phyloP scores from a whole-genome alignment of 2,888 invertebrate genomes.

The Folsomia manolachei region DNA sequence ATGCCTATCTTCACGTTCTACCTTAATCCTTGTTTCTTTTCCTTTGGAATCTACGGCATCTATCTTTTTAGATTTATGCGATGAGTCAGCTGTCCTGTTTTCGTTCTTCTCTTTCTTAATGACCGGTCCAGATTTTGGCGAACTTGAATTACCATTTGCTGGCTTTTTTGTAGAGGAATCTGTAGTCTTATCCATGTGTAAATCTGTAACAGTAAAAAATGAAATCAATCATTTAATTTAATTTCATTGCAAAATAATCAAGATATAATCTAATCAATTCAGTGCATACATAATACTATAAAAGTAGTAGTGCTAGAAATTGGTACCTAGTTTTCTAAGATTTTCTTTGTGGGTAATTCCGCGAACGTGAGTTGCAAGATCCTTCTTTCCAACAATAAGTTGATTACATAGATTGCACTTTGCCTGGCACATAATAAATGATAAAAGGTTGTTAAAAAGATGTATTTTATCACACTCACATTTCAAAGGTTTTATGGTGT shows the following conservation, averaged over 20 bases:
- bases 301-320: background rate
- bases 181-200: conserved; percentile 9
- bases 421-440: conserved; percentile 40
- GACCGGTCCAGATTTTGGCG: no score
- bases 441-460: conserved; percentile 9
- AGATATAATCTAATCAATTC: no score
- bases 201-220: conserved; percentile 1
- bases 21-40: background rate
- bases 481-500: no score
- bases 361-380: conserved; percentile 40
- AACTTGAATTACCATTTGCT: no score
- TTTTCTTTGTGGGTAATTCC: conserved; percentile 36
- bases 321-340: conserved; percentile 35
- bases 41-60: background rate
- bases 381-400: conserved; percentile 32
- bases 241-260: background rate
- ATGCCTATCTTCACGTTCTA: background rate
- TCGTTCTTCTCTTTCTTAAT: conserved; percentile 18
- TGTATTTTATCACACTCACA: background rate
- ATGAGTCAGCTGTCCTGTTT: background rate
- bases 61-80: background rate
- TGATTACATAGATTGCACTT: conserved; percentile 43
- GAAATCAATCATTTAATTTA: background rate
- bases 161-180: no score
- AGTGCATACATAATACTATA: no score